Evolutionary conservation across 53 echinoderm and acorn worm genomes (phyloP).

Genomic region (Holothuria leucospilota): DNA sequence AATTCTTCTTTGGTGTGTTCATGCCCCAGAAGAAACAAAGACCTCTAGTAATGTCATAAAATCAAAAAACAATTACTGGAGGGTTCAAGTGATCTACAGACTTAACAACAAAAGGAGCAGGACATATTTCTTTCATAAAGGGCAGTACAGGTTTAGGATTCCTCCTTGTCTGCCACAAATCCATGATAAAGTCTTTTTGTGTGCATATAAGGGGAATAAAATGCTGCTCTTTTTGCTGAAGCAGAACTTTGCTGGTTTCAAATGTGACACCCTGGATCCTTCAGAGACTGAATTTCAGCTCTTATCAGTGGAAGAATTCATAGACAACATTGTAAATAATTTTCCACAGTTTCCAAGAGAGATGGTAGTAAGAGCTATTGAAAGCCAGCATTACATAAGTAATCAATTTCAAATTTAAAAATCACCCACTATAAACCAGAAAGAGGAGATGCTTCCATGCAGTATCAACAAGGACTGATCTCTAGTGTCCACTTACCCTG

Average conservation of each 20-base stretch:
- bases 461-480: too few species aligned
- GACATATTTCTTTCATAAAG: background rate
- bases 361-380: slow-evolving; percentile 3
- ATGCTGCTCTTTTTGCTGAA: background rate
- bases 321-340: background rate
- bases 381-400: background rate
- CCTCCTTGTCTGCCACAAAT: background rate
- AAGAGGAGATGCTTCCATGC: too few species aligned
- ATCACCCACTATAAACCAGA: too few species aligned
- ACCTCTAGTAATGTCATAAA: slow-evolving; percentile 10
- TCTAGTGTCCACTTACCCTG: too few species aligned
- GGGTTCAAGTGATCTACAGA: slow-evolving; percentile 9
- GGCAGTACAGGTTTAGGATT: slow-evolving; percentile 12
- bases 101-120: background rate
- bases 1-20: slow-evolving; percentile 2
- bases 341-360: slow-evolving; percentile 1
- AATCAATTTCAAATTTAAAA: too few species aligned
- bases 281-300: background rate
- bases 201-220: background rate
- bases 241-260: background rate
- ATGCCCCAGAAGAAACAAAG: background rate
- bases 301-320: background rate
- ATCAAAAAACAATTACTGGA: slow-evolving; percentile 19
- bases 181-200: background rate
- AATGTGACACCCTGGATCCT: background rate